Conservation (phyloP, 2,113 vertebrate species). For the Takifugu bimaculatus region DNA sequence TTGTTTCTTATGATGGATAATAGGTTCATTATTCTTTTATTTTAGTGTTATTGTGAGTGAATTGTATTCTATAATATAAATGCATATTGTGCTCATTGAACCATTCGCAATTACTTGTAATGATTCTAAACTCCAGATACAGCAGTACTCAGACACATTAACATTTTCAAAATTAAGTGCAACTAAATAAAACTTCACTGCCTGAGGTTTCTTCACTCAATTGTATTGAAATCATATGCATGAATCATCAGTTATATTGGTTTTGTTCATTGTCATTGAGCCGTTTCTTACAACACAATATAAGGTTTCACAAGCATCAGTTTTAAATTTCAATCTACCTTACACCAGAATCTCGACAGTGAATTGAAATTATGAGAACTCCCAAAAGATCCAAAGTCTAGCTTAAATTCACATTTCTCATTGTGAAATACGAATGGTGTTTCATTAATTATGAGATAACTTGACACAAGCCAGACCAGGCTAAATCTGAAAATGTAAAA, state of each 20-base stretch:
- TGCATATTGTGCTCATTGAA: conserved; percentile 54
- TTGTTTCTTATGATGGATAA: conserved; percentile 59
- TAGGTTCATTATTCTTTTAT: conserved; percentile 42
- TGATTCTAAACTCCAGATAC: conserved; percentile 38
- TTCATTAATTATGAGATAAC: too few relatives aligned
- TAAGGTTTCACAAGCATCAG: too few relatives aligned
- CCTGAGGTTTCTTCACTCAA: conserved; percentile 26
- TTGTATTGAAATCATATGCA: background rate
- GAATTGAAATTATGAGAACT: too few relatives aligned
- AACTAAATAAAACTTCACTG: conserved; percentile 68
- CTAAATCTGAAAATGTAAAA: too few relatives aligned
- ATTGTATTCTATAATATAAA: conserved; percentile 53
- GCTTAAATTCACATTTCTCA: too few relatives aligned
- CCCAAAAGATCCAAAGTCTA: too few relatives aligned
- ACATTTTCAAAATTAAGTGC: conserved; percentile 58
- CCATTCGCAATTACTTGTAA: conserved; percentile 41
- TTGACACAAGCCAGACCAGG: too few relatives aligned
- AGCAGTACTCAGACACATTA: conserved; percentile 53
- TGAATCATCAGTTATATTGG: background rate
- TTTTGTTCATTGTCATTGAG: background rate
- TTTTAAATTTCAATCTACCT: background rate
- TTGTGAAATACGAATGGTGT: too few relatives aligned
- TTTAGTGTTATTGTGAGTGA: conserved; percentile 61
- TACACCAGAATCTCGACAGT: background rate
- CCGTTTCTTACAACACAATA: too few relatives aligned